Evolutionary conservation across 2,888 invertebrate species (phyloP).

Genomic region (Cephus pygmeus): DNA sequence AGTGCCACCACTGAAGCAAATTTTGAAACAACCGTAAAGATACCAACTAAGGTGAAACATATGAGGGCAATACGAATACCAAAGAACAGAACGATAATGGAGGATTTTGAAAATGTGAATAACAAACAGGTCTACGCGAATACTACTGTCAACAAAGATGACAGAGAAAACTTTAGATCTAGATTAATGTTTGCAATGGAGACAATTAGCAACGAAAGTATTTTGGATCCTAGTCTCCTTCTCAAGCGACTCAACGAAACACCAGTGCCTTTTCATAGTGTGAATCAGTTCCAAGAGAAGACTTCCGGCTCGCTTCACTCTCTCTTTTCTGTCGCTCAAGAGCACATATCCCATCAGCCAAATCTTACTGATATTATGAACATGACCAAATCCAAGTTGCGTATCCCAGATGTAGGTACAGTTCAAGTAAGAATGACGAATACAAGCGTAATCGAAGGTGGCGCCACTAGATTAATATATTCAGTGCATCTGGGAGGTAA

Average conservation of each 20-base stretch:
- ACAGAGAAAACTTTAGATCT: not conserved
- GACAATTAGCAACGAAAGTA: not conserved
- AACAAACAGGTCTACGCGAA: not conserved
- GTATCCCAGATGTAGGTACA: conserved; percentile 38
- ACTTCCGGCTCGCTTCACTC: conserved; percentile 12
- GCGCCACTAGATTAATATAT: conserved; percentile 72
- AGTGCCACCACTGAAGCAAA: not conserved
- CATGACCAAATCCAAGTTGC: conserved; percentile 30
- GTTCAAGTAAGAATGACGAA: conserved; percentile 63
- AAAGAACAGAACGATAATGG: not conserved
- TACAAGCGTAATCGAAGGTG: conserved; percentile 48
- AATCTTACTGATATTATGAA: conserved; percentile 16
- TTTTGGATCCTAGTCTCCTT: not conserved
- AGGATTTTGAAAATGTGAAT: not conserved
- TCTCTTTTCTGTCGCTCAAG: conserved; percentile 12
- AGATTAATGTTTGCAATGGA: not conserved
- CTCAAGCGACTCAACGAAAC: not conserved
- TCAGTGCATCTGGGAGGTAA: conserved; percentile 83
- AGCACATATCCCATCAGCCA: not conserved
- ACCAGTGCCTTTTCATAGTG: not conserved
- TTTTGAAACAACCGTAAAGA: not conserved
- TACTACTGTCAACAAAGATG: not conserved
- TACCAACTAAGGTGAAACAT: conserved; percentile 21
- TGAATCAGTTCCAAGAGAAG: not conserved
- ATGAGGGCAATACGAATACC: conserved; percentile 31